These are phyloP conservation scores for Eremobia ochroleuca DNA, from an alignment of 2,888 invertebrate species.

Conservation along the genomic window DNA sequence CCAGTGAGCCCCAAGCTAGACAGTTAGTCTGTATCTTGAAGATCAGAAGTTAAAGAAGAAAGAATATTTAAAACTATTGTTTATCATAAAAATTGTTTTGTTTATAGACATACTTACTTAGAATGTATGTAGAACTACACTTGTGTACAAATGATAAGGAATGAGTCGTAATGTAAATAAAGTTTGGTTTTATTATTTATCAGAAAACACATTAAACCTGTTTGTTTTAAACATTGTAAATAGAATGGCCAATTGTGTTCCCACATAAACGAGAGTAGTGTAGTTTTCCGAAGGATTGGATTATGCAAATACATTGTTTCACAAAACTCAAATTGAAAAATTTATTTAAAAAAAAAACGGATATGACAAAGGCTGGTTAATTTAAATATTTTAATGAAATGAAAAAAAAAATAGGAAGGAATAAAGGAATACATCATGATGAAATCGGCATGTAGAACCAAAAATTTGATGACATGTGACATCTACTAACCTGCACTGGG, in stretches of 20 bases:
- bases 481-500: neutral
- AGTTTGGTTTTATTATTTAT: slow-evolving; percentile 11
- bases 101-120: slow-evolving; percentile 14
- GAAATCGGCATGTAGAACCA: too few species aligned
- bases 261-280: neutral
- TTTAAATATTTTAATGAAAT: neutral
- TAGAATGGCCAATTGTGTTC: slow-evolving; percentile 6
- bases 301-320: neutral
- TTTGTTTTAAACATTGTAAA: slow-evolving; percentile 19
- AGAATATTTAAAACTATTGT: neutral
- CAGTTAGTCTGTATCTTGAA: neutral
- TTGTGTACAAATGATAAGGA: slow-evolving; percentile 45
- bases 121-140: slow-evolving; percentile 7
- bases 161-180: slow-evolving; percentile 50
- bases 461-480: neutral
- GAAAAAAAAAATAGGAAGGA: neutral
- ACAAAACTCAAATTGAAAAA: neutral
- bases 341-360: neutral
- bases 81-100: slow-evolving; percentile 38
- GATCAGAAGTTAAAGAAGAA: too few species aligned
- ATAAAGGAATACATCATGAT: too few species aligned
- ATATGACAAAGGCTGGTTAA: neutral
- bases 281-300: neutral
- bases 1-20: neutral
- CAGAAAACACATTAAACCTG: neutral